Base-by-base conservation (phyloP, 1,140 invertebrate species). In the Bombyx mandarina region DNA sequence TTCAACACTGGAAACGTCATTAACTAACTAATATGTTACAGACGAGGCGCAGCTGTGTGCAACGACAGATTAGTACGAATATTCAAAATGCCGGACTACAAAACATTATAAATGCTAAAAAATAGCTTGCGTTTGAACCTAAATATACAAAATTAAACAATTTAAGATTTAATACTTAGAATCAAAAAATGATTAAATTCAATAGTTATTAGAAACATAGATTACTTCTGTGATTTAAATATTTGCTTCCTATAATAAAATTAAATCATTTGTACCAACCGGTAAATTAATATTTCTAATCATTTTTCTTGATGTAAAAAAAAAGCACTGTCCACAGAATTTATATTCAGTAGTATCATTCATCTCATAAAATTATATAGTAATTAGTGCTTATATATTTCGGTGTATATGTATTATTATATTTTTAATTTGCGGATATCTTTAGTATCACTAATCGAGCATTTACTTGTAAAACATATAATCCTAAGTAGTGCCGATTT, bases 21-120 rank as follows among this genome's bases (percentile, higher is more conserved):
- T 18, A 18, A 18, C 12, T 18, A 18, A 18, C 12, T 18, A 18
- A 35, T 55, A 58, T 61, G 18, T 63, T 71, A 6, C 47, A 63
- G 62, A 74, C 69, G 71, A 67, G 68, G 65, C 68, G 76, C 81
- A 82, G 82, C 71, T 77, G 82, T 86, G 82, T 84, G 82, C 82
- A 86, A 80, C 63, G 71, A 79, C 77, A 58, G 44, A 65, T 62
- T 73, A 79, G 73, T 79, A 77, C 65, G 74, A 65, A 78, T 69
- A 51, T 79, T 82, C 26, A 35, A 35, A 2, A 35, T 35, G 26
- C 26, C 26, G 26, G 26, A 35, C 26, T 35, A 35, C 26, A 35
- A 35, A 35, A 35, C 2, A 3, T 35, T 2, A 35, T 35, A 5
- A 35, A 35, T 35, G 26, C 26, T 35, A 35, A 35, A 35, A 35